Evolutionary conservation across 2,113 vertebrate species (phyloP).

Genomic region (Gymnorhina tibicen): DNA sequence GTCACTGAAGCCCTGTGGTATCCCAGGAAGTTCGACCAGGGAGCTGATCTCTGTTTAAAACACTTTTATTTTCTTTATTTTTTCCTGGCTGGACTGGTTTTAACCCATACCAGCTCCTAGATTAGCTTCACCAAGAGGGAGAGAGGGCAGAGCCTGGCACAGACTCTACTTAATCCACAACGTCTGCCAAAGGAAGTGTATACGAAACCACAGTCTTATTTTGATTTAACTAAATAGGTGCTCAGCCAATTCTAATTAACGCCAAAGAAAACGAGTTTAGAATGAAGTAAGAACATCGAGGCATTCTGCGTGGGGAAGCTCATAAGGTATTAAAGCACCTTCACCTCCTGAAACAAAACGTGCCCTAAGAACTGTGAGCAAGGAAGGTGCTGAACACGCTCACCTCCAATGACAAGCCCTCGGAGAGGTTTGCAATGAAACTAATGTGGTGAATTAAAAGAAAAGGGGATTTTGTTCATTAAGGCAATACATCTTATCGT

Average conservation of each 20-base stretch:
- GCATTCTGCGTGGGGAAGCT: neutral
- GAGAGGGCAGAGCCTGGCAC: constrained; percentile 40
- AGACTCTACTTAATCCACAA: neutral
- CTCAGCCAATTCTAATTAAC: constrained; percentile 34
- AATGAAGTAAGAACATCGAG: neutral
- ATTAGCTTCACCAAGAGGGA: neutral
- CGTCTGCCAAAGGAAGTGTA: constrained; percentile 2
- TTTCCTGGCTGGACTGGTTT: neutral
- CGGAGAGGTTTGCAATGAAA: neutral
- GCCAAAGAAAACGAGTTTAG: constrained; percentile 11
- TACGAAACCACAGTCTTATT: constrained; percentile 10
- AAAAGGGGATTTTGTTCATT: neutral
- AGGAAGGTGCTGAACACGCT: rapidly evolving
- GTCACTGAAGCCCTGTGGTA: neutral
- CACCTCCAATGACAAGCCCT: neutral
- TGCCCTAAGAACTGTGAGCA: neutral
- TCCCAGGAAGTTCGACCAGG: neutral
- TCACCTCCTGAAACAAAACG: neutral
- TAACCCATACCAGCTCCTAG: neutral
- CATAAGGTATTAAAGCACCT: neutral
- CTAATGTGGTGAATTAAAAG: neutral
- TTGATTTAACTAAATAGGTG: constrained; percentile 37
- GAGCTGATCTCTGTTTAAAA: neutral
- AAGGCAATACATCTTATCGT: neutral
- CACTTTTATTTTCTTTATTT: no score